Percentiles rank a stretch among this genome's conserved stretches.
Evolutionary conservation across 2,113 vertebrate species (phyloP).

Genomic region (Psophia crepitans): DNA sequence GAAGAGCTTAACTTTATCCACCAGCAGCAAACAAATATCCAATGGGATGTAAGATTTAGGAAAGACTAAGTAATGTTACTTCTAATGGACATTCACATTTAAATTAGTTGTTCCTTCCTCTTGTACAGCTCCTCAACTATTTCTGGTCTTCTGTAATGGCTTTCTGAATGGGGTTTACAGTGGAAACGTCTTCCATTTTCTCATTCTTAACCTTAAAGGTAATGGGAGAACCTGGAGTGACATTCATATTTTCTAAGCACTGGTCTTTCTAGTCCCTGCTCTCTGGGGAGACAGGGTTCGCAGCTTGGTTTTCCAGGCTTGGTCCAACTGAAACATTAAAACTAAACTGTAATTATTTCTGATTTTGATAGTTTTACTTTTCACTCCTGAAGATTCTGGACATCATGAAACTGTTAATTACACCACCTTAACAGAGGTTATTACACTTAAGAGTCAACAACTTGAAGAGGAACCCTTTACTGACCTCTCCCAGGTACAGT

Average conservation of each 20-base stretch:
- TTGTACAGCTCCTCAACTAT: background rate
- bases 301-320: background rate
- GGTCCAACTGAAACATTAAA: background rate
- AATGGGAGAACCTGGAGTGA: background rate
- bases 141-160: rapidly evolving
- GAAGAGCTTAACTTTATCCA: background rate
- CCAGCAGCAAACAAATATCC: background rate
- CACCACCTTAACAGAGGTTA: background rate
- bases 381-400: background rate
- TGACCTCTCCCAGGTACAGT: background rate
- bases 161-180: background rate
- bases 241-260: background rate
- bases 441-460: background rate
- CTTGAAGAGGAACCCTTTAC: background rate
- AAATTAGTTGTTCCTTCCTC: background rate
- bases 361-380: background rate
- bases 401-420: background rate
- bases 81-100: background rate
- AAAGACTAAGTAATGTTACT: background rate
- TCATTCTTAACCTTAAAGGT: background rate
- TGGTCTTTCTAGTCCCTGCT: background rate
- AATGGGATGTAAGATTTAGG: background rate
- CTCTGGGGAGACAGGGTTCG: background rate
- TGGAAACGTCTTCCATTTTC: background rate
- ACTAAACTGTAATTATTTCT: background rate